Percentiles rank a stretch among this genome's conserved stretches.
phyloP scores from a whole-genome alignment of 2,797 vertebrate genomes.

The Ibycter americanus region DNA sequence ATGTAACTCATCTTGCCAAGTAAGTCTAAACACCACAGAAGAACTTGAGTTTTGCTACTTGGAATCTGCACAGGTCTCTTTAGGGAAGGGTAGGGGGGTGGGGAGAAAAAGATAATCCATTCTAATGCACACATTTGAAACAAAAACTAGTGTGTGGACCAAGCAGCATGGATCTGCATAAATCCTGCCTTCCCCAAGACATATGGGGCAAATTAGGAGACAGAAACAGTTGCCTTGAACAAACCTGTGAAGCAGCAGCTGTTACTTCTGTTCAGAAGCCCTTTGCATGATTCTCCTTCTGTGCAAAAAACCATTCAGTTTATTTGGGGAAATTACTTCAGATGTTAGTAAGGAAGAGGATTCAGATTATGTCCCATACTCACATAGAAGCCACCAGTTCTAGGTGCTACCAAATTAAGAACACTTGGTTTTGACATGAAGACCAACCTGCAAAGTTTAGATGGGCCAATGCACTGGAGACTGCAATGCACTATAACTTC shows the following conservation, averaged over 20 bases:
- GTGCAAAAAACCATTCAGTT: not conserved
- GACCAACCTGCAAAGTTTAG: not conserved
- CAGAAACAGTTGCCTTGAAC: not conserved
- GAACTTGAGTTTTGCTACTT: not conserved
- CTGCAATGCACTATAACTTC: not conserved
- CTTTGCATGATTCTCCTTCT: not conserved
- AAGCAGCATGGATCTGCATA: not conserved
- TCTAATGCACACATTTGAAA: not conserved
- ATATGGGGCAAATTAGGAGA: not conserved
- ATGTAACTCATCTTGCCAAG: not conserved
- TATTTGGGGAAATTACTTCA: not conserved
- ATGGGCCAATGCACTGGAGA: not conserved
- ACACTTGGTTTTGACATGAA: not conserved
- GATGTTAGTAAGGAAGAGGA: not conserved
- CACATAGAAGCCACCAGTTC: not conserved
- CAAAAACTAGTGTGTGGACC: not conserved
- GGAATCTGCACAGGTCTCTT: not conserved
- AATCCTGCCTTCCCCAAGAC: not conserved
- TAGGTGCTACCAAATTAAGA: not conserved
- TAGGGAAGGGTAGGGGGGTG: too few relatives aligned
- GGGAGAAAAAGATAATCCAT: not conserved
- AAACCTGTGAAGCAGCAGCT: not conserved
- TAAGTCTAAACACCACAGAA: not conserved
- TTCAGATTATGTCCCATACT: not conserved
- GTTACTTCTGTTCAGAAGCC: not conserved